Evolutionary conservation across 2,888 invertebrate genomes (phyloP).

Genomic region (Alloscopus bannaensis): DNA sequence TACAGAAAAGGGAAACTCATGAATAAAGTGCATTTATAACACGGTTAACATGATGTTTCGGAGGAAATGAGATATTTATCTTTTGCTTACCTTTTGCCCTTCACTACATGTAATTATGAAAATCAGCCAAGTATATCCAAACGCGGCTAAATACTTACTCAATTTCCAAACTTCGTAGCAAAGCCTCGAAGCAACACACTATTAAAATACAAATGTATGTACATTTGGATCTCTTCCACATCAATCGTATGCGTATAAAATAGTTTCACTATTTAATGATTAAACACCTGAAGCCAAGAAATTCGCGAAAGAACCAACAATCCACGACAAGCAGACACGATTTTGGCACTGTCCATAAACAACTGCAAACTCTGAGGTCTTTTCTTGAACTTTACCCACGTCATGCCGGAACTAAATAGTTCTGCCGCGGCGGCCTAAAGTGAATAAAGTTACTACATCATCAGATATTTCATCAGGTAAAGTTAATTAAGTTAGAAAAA

Average conservation of each 20-base stretch:
- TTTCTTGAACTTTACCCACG: slow-evolving; percentile 38
- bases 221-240: too few relatives aligned
- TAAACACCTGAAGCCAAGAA: slow-evolving; percentile 48
- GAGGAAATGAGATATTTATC: too few relatives aligned
- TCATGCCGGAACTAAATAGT: slow-evolving; percentile 51
- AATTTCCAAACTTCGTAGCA: slow-evolving; percentile 27
- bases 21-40: too few relatives aligned
- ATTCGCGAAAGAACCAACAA: slow-evolving; percentile 45
- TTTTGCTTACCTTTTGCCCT: slow-evolving; percentile 40
- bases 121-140: slow-evolving; percentile 46
- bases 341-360: slow-evolving; percentile 50
- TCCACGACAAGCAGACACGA: slow-evolving; percentile 45
- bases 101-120: slow-evolving; percentile 27
- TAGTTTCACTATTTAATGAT: too few relatives aligned
- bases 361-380: background rate
- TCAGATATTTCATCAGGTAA: background rate
- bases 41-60: too few relatives aligned
- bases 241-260: too few relatives aligned
- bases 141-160: slow-evolving; percentile 10
- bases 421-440: slow-evolving; percentile 40
- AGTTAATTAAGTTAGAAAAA: background rate
- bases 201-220: too few relatives aligned
- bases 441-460: background rate
- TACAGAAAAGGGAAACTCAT: too few relatives aligned
- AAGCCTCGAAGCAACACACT: slow-evolving; percentile 24